phyloP scores from a whole-genome alignment of 2,888 invertebrate species.

The Eupithecia inturbata region DNA sequence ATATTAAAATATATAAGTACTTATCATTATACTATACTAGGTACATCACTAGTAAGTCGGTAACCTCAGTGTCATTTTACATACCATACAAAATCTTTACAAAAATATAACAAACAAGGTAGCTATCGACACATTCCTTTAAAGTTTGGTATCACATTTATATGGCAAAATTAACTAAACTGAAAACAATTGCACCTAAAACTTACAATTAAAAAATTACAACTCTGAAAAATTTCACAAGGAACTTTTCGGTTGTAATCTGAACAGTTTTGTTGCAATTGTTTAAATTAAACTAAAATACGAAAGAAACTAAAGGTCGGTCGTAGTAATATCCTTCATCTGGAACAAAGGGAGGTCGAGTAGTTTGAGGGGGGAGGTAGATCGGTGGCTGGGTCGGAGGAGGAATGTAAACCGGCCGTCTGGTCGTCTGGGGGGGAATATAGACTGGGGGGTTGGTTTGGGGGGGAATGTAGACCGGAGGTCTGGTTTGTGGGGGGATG shows the following conservation, averaged over 20 bases:
- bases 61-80: conserved; percentile 53
- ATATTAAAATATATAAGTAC: conserved; percentile 54
- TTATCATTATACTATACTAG: conserved; percentile 40
- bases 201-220: neutral
- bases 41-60: conserved; percentile 55
- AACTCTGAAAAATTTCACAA: neutral
- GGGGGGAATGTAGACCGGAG: conserved; percentile 33
- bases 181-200: conserved; percentile 32
- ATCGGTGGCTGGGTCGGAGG: conserved; percentile 47
- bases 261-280: conserved; percentile 43
- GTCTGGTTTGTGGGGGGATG: conserved; percentile 31
- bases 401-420: conserved; percentile 47
- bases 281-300: conserved; percentile 62
- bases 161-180: conserved; percentile 66
- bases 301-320: conserved; percentile 73
- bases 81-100: conserved; percentile 46
- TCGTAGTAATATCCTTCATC: conserved; percentile 79
- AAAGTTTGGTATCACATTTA: conserved; percentile 79
- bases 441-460: conserved; percentile 35
- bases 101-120: conserved; percentile 49
- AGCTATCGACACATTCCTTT: conserved; percentile 41
- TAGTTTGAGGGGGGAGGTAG: conserved; percentile 46
- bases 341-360: conserved; percentile 68
- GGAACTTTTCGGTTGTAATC: conserved; percentile 3
- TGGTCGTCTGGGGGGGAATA: conserved; percentile 37